Conservation (phyloP, 2,888 invertebrate genomes). For the Ypsolopha sequella region DNA sequence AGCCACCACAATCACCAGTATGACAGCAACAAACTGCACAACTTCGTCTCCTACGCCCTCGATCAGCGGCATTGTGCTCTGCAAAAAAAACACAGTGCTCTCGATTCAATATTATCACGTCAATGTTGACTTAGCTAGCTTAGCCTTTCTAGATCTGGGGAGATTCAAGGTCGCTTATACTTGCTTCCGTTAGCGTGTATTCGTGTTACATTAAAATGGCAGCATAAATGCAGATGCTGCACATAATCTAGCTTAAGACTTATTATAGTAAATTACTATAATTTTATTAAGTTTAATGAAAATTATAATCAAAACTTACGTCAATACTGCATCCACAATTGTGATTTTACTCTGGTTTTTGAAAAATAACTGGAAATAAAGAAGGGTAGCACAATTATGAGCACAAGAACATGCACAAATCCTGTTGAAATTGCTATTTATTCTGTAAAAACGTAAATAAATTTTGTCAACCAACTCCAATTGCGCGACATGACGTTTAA, state of each 20-base stretch:
- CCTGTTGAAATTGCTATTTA: too few relatives aligned
- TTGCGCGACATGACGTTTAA: too few relatives aligned
- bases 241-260: too few relatives aligned
- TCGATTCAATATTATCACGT: not conserved
- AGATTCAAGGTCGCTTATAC: not conserved
- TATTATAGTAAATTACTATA: too few relatives aligned
- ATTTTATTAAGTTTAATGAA: too few relatives aligned
- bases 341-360: not conserved
- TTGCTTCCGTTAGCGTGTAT: not conserved
- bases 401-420: too few relatives aligned
- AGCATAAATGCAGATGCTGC: too few relatives aligned
- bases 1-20: conserved; percentile 66
- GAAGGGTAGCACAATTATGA: not conserved
- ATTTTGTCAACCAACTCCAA: too few relatives aligned
- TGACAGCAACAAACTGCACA: conserved; percentile 75
- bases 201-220: too few relatives aligned
- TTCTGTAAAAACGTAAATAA: too few relatives aligned
- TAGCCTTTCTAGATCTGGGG: not conserved
- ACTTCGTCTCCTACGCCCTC: conserved; percentile 90
- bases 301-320: not conserved
- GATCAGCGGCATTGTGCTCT: conserved; percentile 76
- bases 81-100: not conserved
- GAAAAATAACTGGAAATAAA: not conserved
- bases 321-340: not conserved
- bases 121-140: not conserved